Conservation (phyloP, 2,113 vertebrate genomes). For the Felis catus region DNA sequence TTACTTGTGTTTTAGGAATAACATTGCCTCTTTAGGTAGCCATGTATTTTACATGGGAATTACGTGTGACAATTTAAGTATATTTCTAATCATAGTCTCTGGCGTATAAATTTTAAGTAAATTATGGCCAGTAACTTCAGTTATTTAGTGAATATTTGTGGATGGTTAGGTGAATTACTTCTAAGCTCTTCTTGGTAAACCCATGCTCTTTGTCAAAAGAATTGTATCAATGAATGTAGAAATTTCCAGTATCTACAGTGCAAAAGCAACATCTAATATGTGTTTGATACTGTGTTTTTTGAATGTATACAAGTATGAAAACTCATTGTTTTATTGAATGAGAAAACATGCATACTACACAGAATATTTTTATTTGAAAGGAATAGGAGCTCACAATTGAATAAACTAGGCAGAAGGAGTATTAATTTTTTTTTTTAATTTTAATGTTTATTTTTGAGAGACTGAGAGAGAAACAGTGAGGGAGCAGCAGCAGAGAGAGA, state of each 20-base stretch:
- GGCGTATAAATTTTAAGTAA: constrained; percentile 4
- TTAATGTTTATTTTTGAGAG: too few species aligned
- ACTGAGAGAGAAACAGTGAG: too few species aligned
- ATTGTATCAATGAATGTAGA: not conserved
- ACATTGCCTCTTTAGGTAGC: not conserved
- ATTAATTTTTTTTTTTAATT: too few species aligned
- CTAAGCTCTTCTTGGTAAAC: not conserved
- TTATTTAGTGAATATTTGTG: not conserved
- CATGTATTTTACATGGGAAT: not conserved
- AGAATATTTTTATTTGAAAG: not conserved
- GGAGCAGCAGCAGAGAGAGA: too few species aligned
- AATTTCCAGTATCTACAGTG: not conserved
- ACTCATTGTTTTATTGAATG: not conserved
- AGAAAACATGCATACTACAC: not conserved
- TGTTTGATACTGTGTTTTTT: not conserved
- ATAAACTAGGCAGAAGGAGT: not conserved
- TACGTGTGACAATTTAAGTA: not conserved
- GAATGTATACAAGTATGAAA: not conserved
- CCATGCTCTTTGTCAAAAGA: not conserved
- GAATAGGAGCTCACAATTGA: not conserved
- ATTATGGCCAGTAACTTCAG: not conserved
- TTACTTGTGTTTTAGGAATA: not conserved
- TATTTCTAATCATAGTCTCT: not conserved
- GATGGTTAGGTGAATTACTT: not conserved
- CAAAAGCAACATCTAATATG: not conserved